Percentiles rank a stretch among this genome's conserved stretches.
Conservation (phyloP, 2,113 vertebrate species). For the Malurus melanocephalus region DNA sequence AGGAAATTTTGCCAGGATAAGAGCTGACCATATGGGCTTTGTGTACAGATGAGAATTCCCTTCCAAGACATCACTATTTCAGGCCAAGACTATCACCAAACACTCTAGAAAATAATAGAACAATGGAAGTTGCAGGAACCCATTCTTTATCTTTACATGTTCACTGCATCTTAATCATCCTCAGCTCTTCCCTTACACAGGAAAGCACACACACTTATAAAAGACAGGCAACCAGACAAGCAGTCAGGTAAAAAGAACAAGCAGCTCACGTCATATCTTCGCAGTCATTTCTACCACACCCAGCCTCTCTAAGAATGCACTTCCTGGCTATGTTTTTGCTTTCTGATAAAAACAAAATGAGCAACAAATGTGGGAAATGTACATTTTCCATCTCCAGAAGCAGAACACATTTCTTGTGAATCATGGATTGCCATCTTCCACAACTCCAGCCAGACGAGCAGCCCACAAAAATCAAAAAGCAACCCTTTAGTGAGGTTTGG, state of each 20-base stretch:
- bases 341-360: conserved; percentile 27
- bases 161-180: neutral
- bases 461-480: conserved; percentile 15
- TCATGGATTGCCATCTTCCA: neutral
- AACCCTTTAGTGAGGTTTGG: conserved; percentile 17
- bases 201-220: neutral
- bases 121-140: neutral
- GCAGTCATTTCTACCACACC: neutral
- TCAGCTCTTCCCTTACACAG: neutral
- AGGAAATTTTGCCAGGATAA: neutral
- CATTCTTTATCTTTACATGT: neutral
- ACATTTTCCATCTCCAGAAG: conserved; percentile 17
- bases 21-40: neutral
- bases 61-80: neutral
- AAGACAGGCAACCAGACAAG: neutral
- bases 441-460: neutral
- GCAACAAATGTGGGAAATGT: neutral
- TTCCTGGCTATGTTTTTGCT: neutral
- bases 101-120: neutral
- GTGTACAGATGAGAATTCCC: neutral
- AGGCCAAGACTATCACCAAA: neutral
- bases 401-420: neutral
- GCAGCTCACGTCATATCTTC: neutral
- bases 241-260: neutral
- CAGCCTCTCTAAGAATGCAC: neutral